Percentiles rank a stretch among this genome's conserved stretches.
Evolutionary conservation across 2,113 vertebrate species (phyloP).

Genomic region (Thamnophis sirtalis): DNA sequence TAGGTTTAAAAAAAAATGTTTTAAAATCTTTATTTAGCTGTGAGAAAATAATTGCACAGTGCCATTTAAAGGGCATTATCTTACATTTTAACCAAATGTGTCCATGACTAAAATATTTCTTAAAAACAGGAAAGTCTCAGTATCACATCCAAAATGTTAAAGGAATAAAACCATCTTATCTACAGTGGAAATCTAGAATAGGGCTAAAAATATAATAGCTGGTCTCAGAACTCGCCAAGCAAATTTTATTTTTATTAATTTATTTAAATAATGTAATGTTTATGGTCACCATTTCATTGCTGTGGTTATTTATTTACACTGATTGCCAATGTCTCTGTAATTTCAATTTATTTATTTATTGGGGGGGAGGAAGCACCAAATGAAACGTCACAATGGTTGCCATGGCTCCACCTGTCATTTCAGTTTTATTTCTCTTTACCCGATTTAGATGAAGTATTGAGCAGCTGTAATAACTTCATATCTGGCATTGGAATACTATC

Average conservation of each 20-base stretch:
- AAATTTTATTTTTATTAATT: not conserved
- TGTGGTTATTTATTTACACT: not conserved
- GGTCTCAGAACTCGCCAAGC: not conserved
- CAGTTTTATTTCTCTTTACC: not conserved
- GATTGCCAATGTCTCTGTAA: not conserved
- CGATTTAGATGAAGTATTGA: not conserved
- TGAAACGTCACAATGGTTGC: not conserved
- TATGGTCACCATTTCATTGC: not conserved
- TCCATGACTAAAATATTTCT: not conserved
- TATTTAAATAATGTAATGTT: not conserved
- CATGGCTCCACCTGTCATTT: slow-evolving; percentile 1
- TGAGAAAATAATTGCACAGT: not conserved
- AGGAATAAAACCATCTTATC: not conserved
- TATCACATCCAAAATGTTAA: not conserved
- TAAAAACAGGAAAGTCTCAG: not conserved
- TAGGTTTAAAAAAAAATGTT: not conserved
- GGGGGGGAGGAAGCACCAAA: not conserved
- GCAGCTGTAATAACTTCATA: slow-evolving; percentile 8
- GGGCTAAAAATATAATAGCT: not conserved
- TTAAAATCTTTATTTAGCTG: not conserved
- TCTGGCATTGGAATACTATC: not conserved
- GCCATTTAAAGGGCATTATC: not conserved
- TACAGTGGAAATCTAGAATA: not conserved
- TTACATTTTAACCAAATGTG: not conserved
- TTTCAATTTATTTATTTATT: not conserved